Conservation (phyloP, 2,888 invertebrate genomes). For the Sericinus montela region DNA sequence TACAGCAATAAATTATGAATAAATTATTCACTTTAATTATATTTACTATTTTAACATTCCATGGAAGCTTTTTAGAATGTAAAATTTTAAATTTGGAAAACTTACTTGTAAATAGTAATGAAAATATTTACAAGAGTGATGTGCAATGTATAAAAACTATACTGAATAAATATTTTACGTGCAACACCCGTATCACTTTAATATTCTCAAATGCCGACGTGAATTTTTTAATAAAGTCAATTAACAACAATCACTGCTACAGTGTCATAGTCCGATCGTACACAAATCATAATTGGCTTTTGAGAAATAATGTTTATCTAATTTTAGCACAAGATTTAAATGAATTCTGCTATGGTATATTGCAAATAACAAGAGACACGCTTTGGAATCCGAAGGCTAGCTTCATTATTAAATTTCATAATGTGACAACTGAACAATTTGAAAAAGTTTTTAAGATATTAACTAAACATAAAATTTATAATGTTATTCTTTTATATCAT, state of each 20-base stretch:
- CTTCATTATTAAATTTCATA: constrained; percentile 35
- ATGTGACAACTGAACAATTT: constrained; percentile 13
- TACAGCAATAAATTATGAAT: neutral
- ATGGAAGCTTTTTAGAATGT: neutral
- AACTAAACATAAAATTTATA: constrained; percentile 35
- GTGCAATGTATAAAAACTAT: constrained; percentile 29
- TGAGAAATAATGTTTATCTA: constrained; percentile 38
- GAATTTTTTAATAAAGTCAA: constrained; percentile 26
- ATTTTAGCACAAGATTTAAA: constrained; percentile 31
- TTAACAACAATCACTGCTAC: constrained; percentile 33
- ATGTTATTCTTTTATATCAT: constrained; percentile 36
- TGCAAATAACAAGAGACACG: constrained; percentile 34
- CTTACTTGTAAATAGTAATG: neutral
- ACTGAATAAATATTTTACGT: constrained; percentile 3
- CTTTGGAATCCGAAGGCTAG: constrained; percentile 47
- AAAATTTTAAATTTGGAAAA: neutral
- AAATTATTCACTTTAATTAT: neutral
- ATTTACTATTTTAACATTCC: neutral
- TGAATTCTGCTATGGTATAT: constrained; percentile 31
- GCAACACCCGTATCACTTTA: constrained; percentile 27
- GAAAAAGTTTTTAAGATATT: constrained; percentile 29
- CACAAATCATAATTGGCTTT: constrained; percentile 26
- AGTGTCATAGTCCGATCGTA: constrained; percentile 24
- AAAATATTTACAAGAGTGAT: neutral
- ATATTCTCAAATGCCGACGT: constrained; percentile 28